Base-by-base conservation (phyloP, 2,888 invertebrate species). In the Brachylomia viminalis region DNA sequence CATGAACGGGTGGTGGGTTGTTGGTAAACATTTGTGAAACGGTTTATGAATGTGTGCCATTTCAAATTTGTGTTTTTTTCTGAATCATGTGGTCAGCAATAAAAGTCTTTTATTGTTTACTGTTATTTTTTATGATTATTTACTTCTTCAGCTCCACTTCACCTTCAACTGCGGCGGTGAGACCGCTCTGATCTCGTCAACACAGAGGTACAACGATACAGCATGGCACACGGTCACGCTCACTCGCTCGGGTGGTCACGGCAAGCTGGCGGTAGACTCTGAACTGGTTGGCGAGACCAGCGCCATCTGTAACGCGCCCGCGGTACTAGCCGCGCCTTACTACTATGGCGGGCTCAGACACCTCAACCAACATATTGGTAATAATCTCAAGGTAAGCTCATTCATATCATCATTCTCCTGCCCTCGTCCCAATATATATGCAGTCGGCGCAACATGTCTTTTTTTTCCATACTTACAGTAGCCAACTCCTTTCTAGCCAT, bases 181-280 rank as follows among this genome's bases (percentile, higher is more conserved):
- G 11, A 96, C 97, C 0, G 97, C 97, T 0, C 90, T 96, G 0
- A 93, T 99, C 0, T 93, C 95, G 17, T 98, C 98, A 0, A 89
- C 95, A 0, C 92, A 92, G 20, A 94, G 94, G 5, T 97, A 98
- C 88, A 98, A 98, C 89, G 98, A 98, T 91, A 97, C 98, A 0
- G 94, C 97, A 68, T 99, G 99, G 99, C 99, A 99, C 92, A 97
- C 97, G 0, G 97, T 98, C 0, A 97, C 97, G 20, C 97, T 99
- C 87, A 97, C 97, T 33, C 96, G 98, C 52, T 96, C 97, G 56
- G 96, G 95, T 3, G 97, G 96, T 0, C 96, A 96, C 77, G 98
- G 98, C 15, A 97, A 97, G 87, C 93, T 99, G 61, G 95, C 97
- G 0, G 97, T 99, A 1, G 98, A 98, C 90, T 97, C 97, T 8